Conservation (phyloP, 1,140 invertebrate genomes). For the Penaeus japonicus region DNA sequence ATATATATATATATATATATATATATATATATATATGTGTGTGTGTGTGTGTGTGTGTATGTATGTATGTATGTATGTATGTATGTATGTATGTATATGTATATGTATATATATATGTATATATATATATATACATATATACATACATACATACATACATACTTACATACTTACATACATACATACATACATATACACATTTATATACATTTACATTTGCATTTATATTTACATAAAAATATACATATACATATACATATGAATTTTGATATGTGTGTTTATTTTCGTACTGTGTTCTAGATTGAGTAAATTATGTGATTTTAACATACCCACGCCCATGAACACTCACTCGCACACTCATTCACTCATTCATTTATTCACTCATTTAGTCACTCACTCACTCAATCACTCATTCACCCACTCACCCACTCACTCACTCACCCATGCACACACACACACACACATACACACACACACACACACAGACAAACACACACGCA, state of each 20-base stretch:
- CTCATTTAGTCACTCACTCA: too few relatives aligned
- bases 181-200: not conserved
- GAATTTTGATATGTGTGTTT: not conserved
- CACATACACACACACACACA: too few relatives aligned
- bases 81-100: not conserved
- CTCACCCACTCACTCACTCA: too few relatives aligned
- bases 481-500: too few relatives aligned
- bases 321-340: too few relatives aligned
- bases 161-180: not conserved
- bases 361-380: too few relatives aligned
- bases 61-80: not conserved
- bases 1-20: not conserved
- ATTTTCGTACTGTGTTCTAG: not conserved
- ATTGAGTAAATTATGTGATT: too few relatives aligned
- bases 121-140: slow-evolving; percentile 1
- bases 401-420: too few relatives aligned
- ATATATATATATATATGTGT: not conserved
- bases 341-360: too few relatives aligned
- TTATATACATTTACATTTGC: not conserved
- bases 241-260: not conserved
- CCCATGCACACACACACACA: too few relatives aligned
- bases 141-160: not conserved
- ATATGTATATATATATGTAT: slow-evolving; percentile 11
- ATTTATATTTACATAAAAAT: not conserved
- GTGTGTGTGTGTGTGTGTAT: not conserved